These are phyloP conservation scores for Caenorhabditis virilis DNA, from an alignment of 2,888 invertebrate genomes.

Conservation along the genomic window DNA sequence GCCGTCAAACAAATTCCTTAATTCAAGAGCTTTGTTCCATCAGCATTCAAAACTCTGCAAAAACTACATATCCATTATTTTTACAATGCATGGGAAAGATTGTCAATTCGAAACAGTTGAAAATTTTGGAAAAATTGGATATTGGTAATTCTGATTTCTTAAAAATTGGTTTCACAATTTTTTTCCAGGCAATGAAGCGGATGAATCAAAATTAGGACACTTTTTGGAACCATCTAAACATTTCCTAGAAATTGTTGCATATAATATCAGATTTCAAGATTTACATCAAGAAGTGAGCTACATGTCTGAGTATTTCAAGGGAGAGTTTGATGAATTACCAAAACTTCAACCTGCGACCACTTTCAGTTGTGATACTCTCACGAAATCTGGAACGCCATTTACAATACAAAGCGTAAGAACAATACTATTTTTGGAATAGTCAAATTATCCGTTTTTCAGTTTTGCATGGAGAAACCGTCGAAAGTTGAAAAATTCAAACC, in stretches of 20 bases:
- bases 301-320: slow-evolving; percentile 19
- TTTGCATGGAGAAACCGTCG: not conserved
- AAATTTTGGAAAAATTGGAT: slow-evolving; percentile 8
- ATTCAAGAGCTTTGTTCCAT: slow-evolving; percentile 37
- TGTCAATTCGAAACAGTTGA: slow-evolving; percentile 11
- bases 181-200: slow-evolving; percentile 11
- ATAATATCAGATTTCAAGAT: slow-evolving; percentile 21
- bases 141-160: slow-evolving; percentile 10
- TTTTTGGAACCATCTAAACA: slow-evolving; percentile 26
- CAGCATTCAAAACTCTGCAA: slow-evolving; percentile 18
- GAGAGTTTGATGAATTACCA: slow-evolving; percentile 14
- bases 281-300: slow-evolving; percentile 18
- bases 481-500: not conserved
- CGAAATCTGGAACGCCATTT: slow-evolving; percentile 13
- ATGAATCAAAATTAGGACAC: slow-evolving; percentile 9
- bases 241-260: slow-evolving; percentile 31
- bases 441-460: slow-evolving; percentile 1
- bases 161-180: not conserved
- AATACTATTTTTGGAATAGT: not conserved
- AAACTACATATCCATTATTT: slow-evolving; percentile 16
- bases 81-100: slow-evolving; percentile 34
- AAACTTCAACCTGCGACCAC: slow-evolving; percentile 13
- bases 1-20: slow-evolving; percentile 24
- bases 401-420: slow-evolving; percentile 21
- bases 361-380: slow-evolving; percentile 22